A percentile compares a stretch with the other conserved stretches of the same genome.
Conservation (phyloP, 1,140 invertebrate species). For the Drosophila sulfurigaster region DNA sequence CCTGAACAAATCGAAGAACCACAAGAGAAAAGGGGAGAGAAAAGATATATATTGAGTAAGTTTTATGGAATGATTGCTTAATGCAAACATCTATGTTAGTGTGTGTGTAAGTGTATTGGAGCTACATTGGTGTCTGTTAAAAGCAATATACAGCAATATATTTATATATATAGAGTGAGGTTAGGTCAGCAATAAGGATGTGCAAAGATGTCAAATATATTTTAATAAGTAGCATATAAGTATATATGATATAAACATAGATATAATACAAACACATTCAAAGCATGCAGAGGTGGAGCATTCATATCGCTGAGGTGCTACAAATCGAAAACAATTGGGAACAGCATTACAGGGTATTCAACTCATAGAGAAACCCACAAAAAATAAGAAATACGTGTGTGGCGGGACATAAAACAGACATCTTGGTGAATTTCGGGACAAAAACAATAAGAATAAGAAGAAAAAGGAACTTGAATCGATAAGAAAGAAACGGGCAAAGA, state of each 20-base stretch:
- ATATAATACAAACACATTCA: constrained; percentile 23
- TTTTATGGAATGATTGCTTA: not conserved
- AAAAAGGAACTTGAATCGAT: constrained; percentile 14
- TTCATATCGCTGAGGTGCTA: constrained; percentile 14
- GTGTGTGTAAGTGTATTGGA: constrained; percentile 41
- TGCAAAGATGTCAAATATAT: constrained; percentile 6
- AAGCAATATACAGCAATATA: constrained; percentile 25
- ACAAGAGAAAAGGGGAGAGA: not conserved
- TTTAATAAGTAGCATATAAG: not conserved
- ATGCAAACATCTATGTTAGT: constrained; percentile 45
- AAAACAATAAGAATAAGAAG: constrained; percentile 33
- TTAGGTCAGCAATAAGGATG: constrained; percentile 11
- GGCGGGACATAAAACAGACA: constrained; percentile 27
- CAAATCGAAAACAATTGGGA: constrained; percentile 8
- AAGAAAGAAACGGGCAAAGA: not conserved
- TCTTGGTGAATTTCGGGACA: constrained; percentile 30
- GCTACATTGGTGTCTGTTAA: constrained; percentile 35
- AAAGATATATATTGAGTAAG: not conserved
- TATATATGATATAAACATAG: constrained; percentile 1
- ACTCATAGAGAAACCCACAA: not conserved
- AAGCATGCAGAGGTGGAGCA: constrained; percentile 7
- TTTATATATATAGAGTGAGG: constrained; percentile 12
- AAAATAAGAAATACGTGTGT: constrained; percentile 7
- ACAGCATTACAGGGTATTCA: constrained; percentile 8
- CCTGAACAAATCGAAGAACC: constrained; percentile 41